phyloP scores from a whole-genome alignment of 2,888 invertebrate genomes.

The Druceiella hillmani region DNA sequence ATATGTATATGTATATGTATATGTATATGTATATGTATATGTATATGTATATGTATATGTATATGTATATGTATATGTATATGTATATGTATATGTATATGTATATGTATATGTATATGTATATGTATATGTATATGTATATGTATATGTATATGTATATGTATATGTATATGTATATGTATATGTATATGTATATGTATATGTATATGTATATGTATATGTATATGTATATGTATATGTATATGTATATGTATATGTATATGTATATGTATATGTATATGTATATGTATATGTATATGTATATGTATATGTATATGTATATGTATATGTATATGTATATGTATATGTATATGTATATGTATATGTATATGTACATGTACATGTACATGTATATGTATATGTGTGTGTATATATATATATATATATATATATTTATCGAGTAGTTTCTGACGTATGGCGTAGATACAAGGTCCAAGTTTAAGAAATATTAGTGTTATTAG shows the following conservation, averaged over 20 bases:
- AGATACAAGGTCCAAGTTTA: too few species aligned
- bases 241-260: constrained; percentile 8
- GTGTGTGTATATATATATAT: constrained; percentile 7
- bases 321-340: constrained; percentile 5
- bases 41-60: constrained; percentile 8
- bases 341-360: constrained; percentile 1
- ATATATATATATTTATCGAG: constrained; percentile 5
- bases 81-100: constrained; percentile 6
- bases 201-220: constrained; percentile 7
- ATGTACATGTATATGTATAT: constrained; percentile 6
- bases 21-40: constrained; percentile 8
- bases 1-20: constrained; percentile 8
- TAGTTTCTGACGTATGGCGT: too few species aligned
- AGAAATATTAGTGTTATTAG: too few species aligned
- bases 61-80: constrained; percentile 8
- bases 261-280: constrained; percentile 9
- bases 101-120: background rate
- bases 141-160: constrained; percentile 9
- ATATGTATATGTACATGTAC: constrained; percentile 4
- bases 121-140: constrained; percentile 7
- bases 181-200: constrained; percentile 7
- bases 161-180: constrained; percentile 7
- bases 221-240: constrained; percentile 5
- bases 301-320: constrained; percentile 5
- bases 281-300: constrained; percentile 7